phyloP scores from a whole-genome alignment of 2,888 invertebrate genomes.

The Cosmia trapezina region DNA sequence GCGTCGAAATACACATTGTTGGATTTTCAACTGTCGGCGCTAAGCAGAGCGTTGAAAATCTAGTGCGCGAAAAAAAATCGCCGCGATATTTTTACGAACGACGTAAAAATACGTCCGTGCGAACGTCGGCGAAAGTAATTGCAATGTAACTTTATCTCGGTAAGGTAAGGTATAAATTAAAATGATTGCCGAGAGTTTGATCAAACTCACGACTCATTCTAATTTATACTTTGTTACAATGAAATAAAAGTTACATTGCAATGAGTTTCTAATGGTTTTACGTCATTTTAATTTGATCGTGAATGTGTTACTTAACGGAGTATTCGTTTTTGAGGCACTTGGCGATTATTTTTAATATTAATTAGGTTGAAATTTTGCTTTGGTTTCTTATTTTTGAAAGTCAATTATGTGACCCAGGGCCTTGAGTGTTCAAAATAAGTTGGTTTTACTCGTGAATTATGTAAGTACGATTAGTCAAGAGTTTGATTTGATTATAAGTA shows the following conservation, averaged over 20 bases:
- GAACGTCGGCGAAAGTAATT: too few relatives aligned
- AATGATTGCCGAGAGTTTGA: neutral
- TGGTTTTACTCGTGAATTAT: neutral
- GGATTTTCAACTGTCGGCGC: too few relatives aligned
- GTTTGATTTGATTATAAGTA: neutral
- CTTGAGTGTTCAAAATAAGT: neutral
- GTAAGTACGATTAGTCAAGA: neutral
- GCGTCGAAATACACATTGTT: too few relatives aligned
- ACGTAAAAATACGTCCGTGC: too few relatives aligned
- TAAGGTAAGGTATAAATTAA: neutral
- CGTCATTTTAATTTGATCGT: neutral
- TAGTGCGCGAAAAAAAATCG: too few relatives aligned
- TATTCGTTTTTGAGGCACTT: neutral
- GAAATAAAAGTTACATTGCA: neutral
- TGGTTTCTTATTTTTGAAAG: neutral
- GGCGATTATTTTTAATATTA: neutral
- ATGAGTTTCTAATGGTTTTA: neutral
- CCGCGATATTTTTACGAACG: too few relatives aligned
- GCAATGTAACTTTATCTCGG: neutral
- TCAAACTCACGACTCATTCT: neutral
- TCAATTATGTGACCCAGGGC: neutral
- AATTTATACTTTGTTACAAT: neutral
- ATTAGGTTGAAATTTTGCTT: conserved; percentile 8
- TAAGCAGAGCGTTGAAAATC: too few relatives aligned
- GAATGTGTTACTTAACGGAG: neutral